Percentiles rank a stretch among this genome's conserved stretches.
These are phyloP conservation scores for Microdon myrmicae DNA, from an alignment of 2,888 invertebrate genomes.

Conservation along the genomic window DNA sequence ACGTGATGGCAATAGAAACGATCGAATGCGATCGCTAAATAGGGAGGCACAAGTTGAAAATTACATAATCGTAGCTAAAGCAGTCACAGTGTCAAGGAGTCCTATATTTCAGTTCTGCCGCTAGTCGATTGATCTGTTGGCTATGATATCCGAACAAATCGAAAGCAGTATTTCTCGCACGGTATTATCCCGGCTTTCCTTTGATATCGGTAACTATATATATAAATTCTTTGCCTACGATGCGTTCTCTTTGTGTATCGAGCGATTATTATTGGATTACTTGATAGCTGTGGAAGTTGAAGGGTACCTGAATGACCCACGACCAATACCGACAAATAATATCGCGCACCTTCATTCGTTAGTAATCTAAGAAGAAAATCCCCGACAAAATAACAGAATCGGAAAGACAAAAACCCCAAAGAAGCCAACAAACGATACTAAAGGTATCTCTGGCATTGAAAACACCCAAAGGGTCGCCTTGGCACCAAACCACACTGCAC, in stretches of 20 bases:
- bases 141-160: no score
- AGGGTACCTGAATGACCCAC: constrained; percentile 36
- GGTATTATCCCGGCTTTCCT: no score
- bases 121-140: no score
- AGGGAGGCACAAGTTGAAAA: no score
- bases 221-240: no score
- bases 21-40: background rate
- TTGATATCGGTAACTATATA: no score
- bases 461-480: constrained; percentile 48
- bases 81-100: no score
- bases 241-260: no score
- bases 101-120: no score
- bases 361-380: constrained; percentile 3
- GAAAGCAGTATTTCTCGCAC: no score
- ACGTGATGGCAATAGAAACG: constrained; percentile 18
- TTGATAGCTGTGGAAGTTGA: constrained; percentile 48
- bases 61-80: no score
- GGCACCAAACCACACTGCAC: constrained; percentile 5
- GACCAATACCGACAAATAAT: constrained; percentile 18
- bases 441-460: constrained; percentile 19
- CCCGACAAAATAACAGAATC: constrained; percentile 29
- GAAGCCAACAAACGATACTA: constrained; percentile 17
- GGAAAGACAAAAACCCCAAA: constrained; percentile 1
- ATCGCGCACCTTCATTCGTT: constrained; percentile 9
- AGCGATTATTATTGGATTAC: constrained; percentile 50